These are phyloP conservation scores for Microvelia longipes DNA, from an alignment of 1,140 invertebrate species.

Conservation along the genomic window DNA sequence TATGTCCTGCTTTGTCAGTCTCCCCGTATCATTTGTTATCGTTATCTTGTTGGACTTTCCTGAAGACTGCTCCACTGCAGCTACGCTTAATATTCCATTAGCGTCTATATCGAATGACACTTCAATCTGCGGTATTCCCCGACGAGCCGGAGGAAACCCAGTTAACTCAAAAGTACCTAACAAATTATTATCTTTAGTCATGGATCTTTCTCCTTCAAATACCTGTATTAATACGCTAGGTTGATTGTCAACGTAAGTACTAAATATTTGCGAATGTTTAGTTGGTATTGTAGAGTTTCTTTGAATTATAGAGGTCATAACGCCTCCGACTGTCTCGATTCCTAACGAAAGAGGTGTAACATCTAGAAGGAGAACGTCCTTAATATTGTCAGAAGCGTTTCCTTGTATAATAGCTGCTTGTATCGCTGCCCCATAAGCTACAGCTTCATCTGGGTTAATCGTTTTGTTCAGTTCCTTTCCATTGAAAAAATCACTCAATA, in stretches of 20 bases:
- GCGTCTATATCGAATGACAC: slow-evolving; percentile 83
- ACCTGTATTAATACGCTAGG: slow-evolving; percentile 78
- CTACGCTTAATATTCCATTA: slow-evolving; percentile 76
- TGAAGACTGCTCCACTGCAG: slow-evolving; percentile 77
- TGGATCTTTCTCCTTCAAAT: slow-evolving; percentile 82
- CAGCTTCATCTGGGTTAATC: slow-evolving; percentile 92
- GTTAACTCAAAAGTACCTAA: slow-evolving; percentile 70
- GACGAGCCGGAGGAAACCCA: slow-evolving; percentile 84
- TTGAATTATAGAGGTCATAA: slow-evolving; percentile 90
- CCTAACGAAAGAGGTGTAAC: slow-evolving; percentile 88
- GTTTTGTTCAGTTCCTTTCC: slow-evolving; percentile 95
- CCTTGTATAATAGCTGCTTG: slow-evolving; percentile 87
- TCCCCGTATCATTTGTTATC: slow-evolving; percentile 94
- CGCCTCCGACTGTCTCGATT: slow-evolving; percentile 92
- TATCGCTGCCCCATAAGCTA: slow-evolving; percentile 77
- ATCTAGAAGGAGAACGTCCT: slow-evolving; percentile 80
- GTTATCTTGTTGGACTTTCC: slow-evolving; percentile 96
- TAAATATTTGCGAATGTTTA: slow-evolving; percentile 90
- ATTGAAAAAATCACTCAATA: slow-evolving; percentile 90
- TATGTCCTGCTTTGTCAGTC: slow-evolving; percentile 90
- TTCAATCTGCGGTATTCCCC: slow-evolving; percentile 85
- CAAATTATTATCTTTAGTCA: slow-evolving; percentile 85
- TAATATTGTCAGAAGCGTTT: slow-evolving; percentile 82
- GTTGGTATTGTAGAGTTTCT: slow-evolving; percentile 91
- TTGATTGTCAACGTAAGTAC: slow-evolving; percentile 92